Base-by-base conservation (phyloP, 2,797 vertebrate species). In the Sebastes itinus region DNA sequence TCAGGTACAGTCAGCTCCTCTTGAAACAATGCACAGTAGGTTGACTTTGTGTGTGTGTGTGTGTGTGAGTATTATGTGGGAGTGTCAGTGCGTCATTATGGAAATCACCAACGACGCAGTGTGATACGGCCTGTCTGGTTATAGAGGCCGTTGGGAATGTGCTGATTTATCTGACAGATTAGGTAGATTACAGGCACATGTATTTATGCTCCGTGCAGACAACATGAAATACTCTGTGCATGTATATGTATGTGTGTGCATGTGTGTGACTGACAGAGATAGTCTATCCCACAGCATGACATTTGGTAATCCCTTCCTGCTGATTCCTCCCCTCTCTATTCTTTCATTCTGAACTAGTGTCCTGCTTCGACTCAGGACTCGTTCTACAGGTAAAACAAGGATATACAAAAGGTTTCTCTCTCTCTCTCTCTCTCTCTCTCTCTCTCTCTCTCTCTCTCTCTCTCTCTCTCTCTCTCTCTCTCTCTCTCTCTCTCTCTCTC, bases 301-400 rank as follows among this genome's bases (percentile, higher is more conserved):
- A 66, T 85, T 79, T 70, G 60, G 35, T 80, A 80, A 92, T 80
- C 59, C 71, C 69, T 84, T 78, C 54, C 56, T 25, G 58, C 38
- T 42, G 20, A 80, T 70, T 82, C 86, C 83, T 79, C 74, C 76
- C 65, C 22, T 80, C 62, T 78, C 63, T 72, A 42, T 78, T 85
- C 28, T 75, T 82, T 66, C 32, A 82, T 72, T 75, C 13, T 84
- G 7, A 75, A 83, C 23, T 38, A 69, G 33, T 72, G 54, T 25
- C 62, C 28, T 80, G 76, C 72, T 81, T 30, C 64, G 77, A 64
- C 33, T 82, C 64, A 58, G 65, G 81, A 92, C 91, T 85, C 83
- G 91, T 93, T 93, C 56, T 56, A 92, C 93, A 87, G 87, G 91
- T 90, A 77, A 27, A 49, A 80, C 90, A 9, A 81, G 80, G 71